Percentiles rank a stretch among this genome's conserved stretches.
phyloP scores from a whole-genome alignment of 2,113 vertebrate genomes.

The Xiphorhynchus elegans region DNA sequence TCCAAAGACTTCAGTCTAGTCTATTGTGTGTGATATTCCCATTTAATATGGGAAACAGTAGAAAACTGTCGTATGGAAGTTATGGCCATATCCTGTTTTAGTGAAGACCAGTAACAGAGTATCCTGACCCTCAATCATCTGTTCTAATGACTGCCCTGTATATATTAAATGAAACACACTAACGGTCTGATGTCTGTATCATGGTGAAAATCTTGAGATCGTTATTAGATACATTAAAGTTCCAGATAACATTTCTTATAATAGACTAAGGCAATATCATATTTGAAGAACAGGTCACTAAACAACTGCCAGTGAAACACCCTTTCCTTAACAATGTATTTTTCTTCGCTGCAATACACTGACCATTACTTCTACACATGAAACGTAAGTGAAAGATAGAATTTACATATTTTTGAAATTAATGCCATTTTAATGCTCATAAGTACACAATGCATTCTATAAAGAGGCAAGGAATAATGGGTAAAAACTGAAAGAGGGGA shows the following conservation, averaged over 20 bases:
- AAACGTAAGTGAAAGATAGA: background rate
- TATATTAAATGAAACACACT: background rate
- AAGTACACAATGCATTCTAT: background rate
- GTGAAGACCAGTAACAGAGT: background rate
- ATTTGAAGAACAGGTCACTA: background rate
- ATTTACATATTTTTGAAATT: background rate
- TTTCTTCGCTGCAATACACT: background rate
- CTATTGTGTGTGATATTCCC: background rate
- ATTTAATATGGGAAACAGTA: background rate
- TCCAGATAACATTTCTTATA: background rate
- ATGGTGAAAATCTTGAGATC: background rate
- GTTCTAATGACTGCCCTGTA: background rate
- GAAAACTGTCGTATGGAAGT: background rate
- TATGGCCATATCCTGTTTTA: background rate
- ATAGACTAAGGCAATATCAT: background rate
- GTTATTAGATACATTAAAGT: background rate
- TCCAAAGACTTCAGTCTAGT: background rate
- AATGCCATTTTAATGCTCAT: background rate
- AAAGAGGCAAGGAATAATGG: background rate
- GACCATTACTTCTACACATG: background rate
- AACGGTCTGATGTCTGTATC: background rate
- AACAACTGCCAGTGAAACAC: background rate
- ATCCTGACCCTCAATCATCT: background rate
- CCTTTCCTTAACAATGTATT: background rate
- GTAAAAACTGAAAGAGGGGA: background rate